Evolutionary conservation across 2,113 vertebrate genomes (phyloP), one percentile per base, ranked within the genome.

Genomic region (Eublepharis macularius): DNA sequence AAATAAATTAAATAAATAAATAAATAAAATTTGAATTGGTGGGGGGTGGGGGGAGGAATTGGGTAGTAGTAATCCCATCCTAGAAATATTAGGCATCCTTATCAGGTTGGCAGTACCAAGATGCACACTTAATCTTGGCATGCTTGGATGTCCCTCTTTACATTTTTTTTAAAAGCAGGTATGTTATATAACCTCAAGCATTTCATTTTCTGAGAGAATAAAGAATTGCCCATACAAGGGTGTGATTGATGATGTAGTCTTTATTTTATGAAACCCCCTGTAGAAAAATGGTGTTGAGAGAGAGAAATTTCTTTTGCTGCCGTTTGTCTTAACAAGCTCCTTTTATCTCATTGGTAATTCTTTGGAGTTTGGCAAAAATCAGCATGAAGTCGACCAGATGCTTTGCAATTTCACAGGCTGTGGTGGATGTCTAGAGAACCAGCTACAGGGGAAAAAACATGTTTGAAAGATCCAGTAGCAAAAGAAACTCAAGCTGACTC

Each of bases 291-390:
- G 74, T 39, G 6, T 41, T 49, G 4, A 26, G 45, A 60, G n/a
- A 60, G 8, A 6, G 12, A 2, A 16, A 76, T 70, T 1, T 14
- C 0, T 0, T 1, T 70, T 66, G 10, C 1, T 81, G 9, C 14
- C 21, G 12, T 47, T 1, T 0, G 0, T 70, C 32, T 69, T 43
- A n/a, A 6, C 26, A 19, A 24, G 3, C 47, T 68, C 24, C 26
- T 32, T 74, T 47, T 43, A 6, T 81, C 74, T 57, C 60, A 41
- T 12, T 47, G 0, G 0, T 6, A 65, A 0, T 0, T 72, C 0
- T 11, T 82, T 9, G 8, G 8, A 26, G 54, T 87, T 6, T 32
- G 78, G 57, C 70, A 73, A 49, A 14, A 57, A 19, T 13, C 34
- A 76, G 1, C 0, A 63, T 57, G 87, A 76, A 82, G 54, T 84